phyloP scores from a whole-genome alignment of 2,797 vertebrate species.

The Lithobates sylvaticus region DNA sequence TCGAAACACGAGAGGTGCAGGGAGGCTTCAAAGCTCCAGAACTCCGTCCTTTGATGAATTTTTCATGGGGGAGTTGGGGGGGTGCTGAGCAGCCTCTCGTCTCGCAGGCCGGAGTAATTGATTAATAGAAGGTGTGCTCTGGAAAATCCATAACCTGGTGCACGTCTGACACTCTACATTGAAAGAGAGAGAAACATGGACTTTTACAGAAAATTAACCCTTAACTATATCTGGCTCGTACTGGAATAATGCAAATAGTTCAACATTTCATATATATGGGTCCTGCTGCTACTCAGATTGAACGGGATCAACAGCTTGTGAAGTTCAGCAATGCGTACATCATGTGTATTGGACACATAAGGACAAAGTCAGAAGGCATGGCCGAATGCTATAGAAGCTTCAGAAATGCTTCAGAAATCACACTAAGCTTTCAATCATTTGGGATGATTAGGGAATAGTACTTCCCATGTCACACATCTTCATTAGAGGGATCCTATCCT shows the following conservation, averaged over 20 bases:
- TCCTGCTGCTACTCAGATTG: background rate
- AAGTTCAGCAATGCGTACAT: background rate
- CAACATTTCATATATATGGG: background rate
- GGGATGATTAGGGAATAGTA: too few species aligned
- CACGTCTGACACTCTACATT: constrained; percentile 7
- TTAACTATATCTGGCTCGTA: background rate
- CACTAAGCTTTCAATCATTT: too few species aligned
- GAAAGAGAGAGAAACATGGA: background rate
- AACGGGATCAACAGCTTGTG: too few species aligned
- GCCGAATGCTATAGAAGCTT: too few species aligned
- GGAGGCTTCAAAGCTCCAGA: constrained; percentile 63
- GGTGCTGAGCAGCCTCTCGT: constrained; percentile 78
- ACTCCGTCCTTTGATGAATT: constrained; percentile 82
- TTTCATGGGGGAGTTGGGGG: constrained; percentile 83
- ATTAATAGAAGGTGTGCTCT: constrained; percentile 80
- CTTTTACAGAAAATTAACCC: constrained; percentile 34
- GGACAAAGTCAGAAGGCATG: too few species aligned
- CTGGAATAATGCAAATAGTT: background rate
- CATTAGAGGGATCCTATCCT: too few species aligned
- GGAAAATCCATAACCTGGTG: constrained; percentile 59
- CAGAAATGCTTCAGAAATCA: too few species aligned
- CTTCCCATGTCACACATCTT: too few species aligned
- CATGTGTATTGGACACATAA: too few species aligned
- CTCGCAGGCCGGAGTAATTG: constrained; percentile 82
- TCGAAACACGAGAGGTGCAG: constrained; percentile 57